phyloP scores from a whole-genome alignment of 2,113 vertebrate species.

The Triplophysa rosa region DNA sequence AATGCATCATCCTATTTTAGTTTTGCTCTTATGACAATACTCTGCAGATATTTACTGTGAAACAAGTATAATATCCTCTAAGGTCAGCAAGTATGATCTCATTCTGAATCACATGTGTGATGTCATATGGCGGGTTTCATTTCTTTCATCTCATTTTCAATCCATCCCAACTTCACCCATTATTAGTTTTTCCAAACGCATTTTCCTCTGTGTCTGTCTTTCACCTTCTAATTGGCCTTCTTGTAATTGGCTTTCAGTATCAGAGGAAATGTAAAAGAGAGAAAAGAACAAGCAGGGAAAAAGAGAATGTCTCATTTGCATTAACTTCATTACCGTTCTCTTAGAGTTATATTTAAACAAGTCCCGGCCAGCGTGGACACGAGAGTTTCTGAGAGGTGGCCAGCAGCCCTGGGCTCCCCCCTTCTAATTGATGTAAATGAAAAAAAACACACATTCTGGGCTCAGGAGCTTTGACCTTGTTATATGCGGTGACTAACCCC shows the following conservation, averaged over 20 bases:
- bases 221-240: slow-evolving; percentile 11
- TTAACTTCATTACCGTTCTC: slow-evolving; percentile 79
- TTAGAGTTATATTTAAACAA: slow-evolving; percentile 76
- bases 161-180: slow-evolving; percentile 16
- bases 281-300: slow-evolving; percentile 53
- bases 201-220: slow-evolving; percentile 35
- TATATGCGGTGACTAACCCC: slow-evolving; percentile 85
- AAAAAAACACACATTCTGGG: slow-evolving; percentile 45
- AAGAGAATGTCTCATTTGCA: slow-evolving; percentile 70
- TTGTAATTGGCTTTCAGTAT: slow-evolving; percentile 63
- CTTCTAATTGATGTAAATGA: slow-evolving; percentile 91
- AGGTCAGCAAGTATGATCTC: not conserved
- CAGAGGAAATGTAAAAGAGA: slow-evolving; percentile 35
- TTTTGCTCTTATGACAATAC: not conserved
- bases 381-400: slow-evolving; percentile 72
- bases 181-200: slow-evolving; percentile 18
- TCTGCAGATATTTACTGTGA: not conserved
- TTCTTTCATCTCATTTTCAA: slow-evolving; percentile 21
- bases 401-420: slow-evolving; percentile 68
- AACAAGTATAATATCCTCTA: not conserved
- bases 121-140: not conserved
- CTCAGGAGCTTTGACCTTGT: slow-evolving; percentile 86
- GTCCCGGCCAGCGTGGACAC: slow-evolving; percentile 63
- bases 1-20: too few species aligned
- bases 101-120: slow-evolving; percentile 3